Evolutionary conservation across 1,140 invertebrate genomes (phyloP).

Genomic region (honey bee (Apis mellifera)): Amel_HAv3.1 CM009941.2:8828501-8829000

Average conservation of each 20-base stretch:
- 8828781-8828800: constrained; percentile 33
- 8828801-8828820: constrained; percentile 24
- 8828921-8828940: background rate
- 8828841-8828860: constrained; percentile 2
- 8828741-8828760: constrained; percentile 11
- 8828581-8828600: too few relatives aligned
- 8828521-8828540: too few relatives aligned
- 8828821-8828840: background rate
- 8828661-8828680: background rate
- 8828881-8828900: background rate
- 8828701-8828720: constrained; percentile 35
- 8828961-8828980: background rate
- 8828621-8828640: background rate
- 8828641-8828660: background rate
- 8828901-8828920: background rate
- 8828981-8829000: background rate
- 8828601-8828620: too few relatives aligned
- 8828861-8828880: background rate
- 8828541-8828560: too few relatives aligned
- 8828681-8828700: background rate
- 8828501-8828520: too few relatives aligned
- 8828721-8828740: constrained; percentile 27
- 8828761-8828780: constrained; percentile 11
- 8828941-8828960: background rate
- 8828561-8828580: too few relatives aligned